These are phyloP conservation scores for Heteractis magnifica DNA, from an alignment of 92 coral and sea anemone genomes.

Conservation along the genomic window DNA sequence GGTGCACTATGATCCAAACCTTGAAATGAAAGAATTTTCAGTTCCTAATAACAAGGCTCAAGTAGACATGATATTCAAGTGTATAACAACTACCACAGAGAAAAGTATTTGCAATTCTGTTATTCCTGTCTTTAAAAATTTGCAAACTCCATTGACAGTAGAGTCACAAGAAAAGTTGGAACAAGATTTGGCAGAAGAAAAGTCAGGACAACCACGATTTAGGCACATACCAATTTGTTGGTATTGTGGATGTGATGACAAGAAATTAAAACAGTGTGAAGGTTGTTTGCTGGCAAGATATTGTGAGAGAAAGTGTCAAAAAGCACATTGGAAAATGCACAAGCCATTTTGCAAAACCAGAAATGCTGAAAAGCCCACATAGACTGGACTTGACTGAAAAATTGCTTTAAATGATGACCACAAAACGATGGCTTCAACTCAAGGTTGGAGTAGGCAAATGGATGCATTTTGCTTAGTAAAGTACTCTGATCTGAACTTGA, in stretches of 20 bases:
- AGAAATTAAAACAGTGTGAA: conserved; percentile 10
- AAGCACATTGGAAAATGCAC: background rate
- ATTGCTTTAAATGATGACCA: background rate
- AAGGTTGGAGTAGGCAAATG: too few species aligned
- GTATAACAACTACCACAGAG: background rate
- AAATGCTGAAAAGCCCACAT: background rate
- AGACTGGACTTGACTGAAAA: background rate
- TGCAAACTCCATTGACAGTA: background rate
- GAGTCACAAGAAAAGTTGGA: background rate
- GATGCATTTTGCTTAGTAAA: too few species aligned
- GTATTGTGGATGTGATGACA: background rate
- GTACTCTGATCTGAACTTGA: too few species aligned
- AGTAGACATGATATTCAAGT: background rate
- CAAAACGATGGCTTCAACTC: too few species aligned
- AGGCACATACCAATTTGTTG: background rate
- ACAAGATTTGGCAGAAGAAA: background rate
- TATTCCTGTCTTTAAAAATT: background rate
- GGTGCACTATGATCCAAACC: background rate
- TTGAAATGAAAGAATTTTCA: background rate
- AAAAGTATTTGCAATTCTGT: background rate
- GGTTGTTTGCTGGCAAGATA: conserved; percentile 6
- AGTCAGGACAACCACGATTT: background rate
- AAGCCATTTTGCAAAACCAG: background rate
- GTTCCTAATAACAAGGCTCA: background rate
- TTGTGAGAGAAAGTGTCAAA: conserved; percentile 8